Percentiles rank a stretch among this genome's conserved stretches.
phyloP scores from a whole-genome alignment of 2,113 vertebrate genomes.

The Macquaria ambigua region DNA sequence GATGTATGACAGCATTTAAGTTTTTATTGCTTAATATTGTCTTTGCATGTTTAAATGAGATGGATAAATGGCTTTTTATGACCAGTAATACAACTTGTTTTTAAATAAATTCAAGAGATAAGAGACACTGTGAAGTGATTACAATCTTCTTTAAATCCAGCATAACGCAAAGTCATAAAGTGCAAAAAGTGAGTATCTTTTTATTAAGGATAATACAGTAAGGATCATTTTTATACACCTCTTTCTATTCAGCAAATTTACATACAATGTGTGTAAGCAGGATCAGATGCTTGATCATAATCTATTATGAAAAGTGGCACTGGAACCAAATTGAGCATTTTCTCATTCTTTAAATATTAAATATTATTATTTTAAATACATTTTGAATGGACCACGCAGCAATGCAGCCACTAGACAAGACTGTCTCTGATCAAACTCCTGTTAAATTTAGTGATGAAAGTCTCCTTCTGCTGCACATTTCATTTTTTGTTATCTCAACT shows the following conservation, averaged over 20 bases:
- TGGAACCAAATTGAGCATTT: not conserved
- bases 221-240: not conserved
- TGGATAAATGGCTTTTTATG: not conserved
- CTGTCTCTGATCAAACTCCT: not conserved
- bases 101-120: not conserved
- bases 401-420: not conserved
- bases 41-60: not conserved
- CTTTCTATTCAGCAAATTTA: not conserved
- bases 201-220: constrained; percentile 50
- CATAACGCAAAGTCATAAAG: constrained; percentile 30
- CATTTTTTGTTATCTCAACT: not conserved
- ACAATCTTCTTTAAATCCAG: constrained; percentile 12
- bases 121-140: not conserved
- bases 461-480: not conserved
- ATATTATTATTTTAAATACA: not conserved
- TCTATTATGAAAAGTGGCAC: not conserved
- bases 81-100: not conserved
- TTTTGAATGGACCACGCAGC: not conserved
- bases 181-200: constrained; percentile 57
- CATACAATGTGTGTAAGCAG: not conserved
- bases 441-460: not conserved
- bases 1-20: not conserved
- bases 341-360: not conserved
- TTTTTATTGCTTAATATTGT: constrained; percentile 27
- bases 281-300: not conserved